phyloP scores from a whole-genome alignment of 2,888 invertebrate genomes.

The Timandra comae region DNA sequence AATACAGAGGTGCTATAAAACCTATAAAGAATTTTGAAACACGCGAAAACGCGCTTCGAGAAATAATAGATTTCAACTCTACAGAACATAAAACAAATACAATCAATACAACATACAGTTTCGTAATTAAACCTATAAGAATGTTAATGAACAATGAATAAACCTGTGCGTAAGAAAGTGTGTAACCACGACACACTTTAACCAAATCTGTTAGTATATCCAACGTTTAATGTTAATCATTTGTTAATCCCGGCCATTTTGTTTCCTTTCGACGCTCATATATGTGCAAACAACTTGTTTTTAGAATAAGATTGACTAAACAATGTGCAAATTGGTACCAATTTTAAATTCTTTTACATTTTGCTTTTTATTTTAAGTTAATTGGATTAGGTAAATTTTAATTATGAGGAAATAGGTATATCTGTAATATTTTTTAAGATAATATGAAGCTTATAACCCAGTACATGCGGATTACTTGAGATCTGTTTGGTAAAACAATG shows the following conservation, averaged over 20 bases:
- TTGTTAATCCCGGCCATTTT: constrained; percentile 40
- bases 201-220: constrained; percentile 42
- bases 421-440: no score
- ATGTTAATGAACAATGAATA: constrained; percentile 2
- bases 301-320: constrained; percentile 43
- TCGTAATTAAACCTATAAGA: neutral
- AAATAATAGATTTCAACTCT: no score
- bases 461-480: no score
- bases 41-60: no score
- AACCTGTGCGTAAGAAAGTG: constrained; percentile 30
- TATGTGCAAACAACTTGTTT: constrained; percentile 28
- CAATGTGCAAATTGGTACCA: constrained; percentile 38
- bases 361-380: constrained; percentile 27
- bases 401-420: no score
- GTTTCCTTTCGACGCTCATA: constrained; percentile 46
- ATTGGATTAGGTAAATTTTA: constrained; percentile 60
- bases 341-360: constrained; percentile 15
- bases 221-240: constrained; percentile 62
- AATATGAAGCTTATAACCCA: no score
- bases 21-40: no score
- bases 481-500: no score
- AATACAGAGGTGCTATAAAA: no score
- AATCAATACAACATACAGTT: constrained; percentile 14
- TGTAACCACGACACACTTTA: constrained; percentile 30
- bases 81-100: neutral